phyloP scores from a whole-genome alignment of 2,113 vertebrate genomes.

The Semicossyphus pulcher region DNA sequence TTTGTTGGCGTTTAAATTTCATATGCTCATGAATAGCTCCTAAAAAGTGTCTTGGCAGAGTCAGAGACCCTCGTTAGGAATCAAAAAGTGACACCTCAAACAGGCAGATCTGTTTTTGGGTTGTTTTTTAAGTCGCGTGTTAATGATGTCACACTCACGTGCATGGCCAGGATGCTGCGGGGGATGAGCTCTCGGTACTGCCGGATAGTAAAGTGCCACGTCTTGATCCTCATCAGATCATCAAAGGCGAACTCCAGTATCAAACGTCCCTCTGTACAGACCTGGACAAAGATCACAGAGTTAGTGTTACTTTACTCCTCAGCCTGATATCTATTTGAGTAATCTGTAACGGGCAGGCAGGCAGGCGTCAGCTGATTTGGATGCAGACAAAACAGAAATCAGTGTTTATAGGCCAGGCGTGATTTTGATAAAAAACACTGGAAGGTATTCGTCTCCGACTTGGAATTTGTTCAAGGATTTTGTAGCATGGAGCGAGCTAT shows the following conservation, averaged over 20 bases:
- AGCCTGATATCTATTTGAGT: conserved; percentile 10
- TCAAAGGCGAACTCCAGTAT: conserved; percentile 99
- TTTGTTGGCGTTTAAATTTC: conserved; percentile 74
- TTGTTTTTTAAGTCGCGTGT: conserved; percentile 5
- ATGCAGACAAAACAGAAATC: conserved; percentile 32
- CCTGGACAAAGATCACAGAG: conserved; percentile 84
- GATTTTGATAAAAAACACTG: conserved; percentile 48
- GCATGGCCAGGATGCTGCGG: conserved; percentile 99
- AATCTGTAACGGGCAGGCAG: not conserved
- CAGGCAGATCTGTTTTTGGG: not conserved
- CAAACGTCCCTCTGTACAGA: conserved; percentile 97
- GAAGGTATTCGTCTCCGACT: conserved; percentile 59
- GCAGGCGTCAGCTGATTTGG: conserved; percentile 30
- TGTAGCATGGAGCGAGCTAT: conserved; percentile 44
- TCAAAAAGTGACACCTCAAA: conserved; percentile 31
- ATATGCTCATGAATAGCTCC: conserved; percentile 51
- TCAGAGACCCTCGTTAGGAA: conserved; percentile 34
- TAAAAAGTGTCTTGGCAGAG: conserved; percentile 45
- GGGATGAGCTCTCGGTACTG: conserved; percentile 98
- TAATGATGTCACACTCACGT: conserved; percentile 86
- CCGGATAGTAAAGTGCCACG: conserved; percentile 99
- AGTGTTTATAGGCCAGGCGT: conserved; percentile 43
- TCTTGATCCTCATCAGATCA: conserved; percentile 99
- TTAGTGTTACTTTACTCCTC: conserved; percentile 24
- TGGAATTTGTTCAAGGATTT: conserved; percentile 65